Evolutionary conservation across 2,113 vertebrate genomes (phyloP).

Genomic region (Columba janthina): DNA sequence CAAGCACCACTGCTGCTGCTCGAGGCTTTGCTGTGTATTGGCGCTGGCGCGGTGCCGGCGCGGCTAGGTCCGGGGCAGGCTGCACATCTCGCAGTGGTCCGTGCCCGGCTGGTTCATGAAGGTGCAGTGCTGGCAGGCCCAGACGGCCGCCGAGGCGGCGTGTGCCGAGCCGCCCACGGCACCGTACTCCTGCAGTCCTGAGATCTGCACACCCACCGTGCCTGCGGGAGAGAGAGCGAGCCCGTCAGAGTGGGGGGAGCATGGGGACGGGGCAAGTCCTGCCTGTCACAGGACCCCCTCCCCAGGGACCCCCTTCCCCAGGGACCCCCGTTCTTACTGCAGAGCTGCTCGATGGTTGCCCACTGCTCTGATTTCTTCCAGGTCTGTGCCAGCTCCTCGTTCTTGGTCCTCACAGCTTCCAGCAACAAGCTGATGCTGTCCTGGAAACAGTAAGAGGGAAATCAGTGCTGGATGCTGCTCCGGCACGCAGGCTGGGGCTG

Average conservation of each 20-base stretch:
- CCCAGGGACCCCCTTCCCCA: no score
- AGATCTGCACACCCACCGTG: constrained; percentile 89
- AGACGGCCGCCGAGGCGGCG: constrained; percentile 84
- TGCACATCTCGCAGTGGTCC: constrained; percentile 98
- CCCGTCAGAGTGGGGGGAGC: no score
- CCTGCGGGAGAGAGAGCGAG: constrained; percentile 69
- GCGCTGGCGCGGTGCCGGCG: neutral
- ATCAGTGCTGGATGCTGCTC: neutral
- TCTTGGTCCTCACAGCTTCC: constrained; percentile 91
- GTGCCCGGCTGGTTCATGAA: constrained; percentile 98
- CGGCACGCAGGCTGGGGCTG: neutral
- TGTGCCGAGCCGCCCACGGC: constrained; percentile 82
- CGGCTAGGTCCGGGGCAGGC: constrained; percentile 89
- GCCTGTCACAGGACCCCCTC: no score
- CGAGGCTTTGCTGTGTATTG: constrained; percentile 29
- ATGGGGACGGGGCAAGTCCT: no score
- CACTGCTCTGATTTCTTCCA: constrained; percentile 99
- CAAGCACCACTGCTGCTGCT: constrained; percentile 27
- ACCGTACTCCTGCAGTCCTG: constrained; percentile 87
- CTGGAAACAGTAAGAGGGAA: constrained; percentile 65
- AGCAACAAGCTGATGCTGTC: constrained; percentile 96
- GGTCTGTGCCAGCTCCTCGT: constrained; percentile 94
- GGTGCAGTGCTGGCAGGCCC: constrained; percentile 98
- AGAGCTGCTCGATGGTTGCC: constrained; percentile 98
- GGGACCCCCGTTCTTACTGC: constrained; percentile 81